Conservation (phyloP, 2,797 vertebrate genomes). For the Rhinella marina region DNA sequence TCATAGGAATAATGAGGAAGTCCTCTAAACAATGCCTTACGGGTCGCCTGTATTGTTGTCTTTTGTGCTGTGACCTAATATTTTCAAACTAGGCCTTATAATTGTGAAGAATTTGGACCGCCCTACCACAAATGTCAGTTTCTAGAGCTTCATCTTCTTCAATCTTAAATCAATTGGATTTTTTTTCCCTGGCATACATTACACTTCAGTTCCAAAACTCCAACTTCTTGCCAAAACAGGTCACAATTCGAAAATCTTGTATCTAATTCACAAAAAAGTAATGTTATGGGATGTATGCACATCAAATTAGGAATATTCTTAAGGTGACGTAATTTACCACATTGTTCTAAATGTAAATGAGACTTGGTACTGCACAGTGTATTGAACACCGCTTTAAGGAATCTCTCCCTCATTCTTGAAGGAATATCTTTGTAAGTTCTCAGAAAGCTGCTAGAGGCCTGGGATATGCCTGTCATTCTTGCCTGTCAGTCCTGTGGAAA, state of each 20-base stretch:
- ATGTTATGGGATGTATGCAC: background rate
- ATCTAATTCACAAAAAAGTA: constrained; percentile 3
- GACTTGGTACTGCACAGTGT: background rate
- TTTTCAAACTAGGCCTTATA: constrained; percentile 80
- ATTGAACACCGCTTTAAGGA: background rate
- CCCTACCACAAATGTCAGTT: constrained; percentile 43
- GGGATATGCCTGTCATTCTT: background rate
- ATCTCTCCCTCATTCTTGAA: background rate
- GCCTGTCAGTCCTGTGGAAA: background rate
- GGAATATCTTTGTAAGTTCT: background rate
- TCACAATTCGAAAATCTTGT: constrained; percentile 10
- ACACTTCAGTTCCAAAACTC: constrained; percentile 18
- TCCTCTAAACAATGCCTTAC: constrained; percentile 77
- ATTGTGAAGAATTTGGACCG: constrained; percentile 74
- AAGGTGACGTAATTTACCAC: constrained; percentile 9
- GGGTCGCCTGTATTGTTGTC: constrained; percentile 68
- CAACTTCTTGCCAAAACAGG: constrained; percentile 19
- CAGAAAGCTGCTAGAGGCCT: constrained; percentile 52
- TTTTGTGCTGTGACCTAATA: constrained; percentile 68
- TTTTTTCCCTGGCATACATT: background rate
- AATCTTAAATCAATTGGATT: background rate
- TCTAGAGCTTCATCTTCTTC: constrained; percentile 7
- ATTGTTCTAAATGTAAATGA: constrained; percentile 7
- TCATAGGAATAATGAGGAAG: constrained; percentile 73
- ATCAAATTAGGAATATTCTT: background rate